Evolutionary conservation across 1,140 invertebrate species (phyloP).

Genomic region (Hirudo medicinalis): DNA sequence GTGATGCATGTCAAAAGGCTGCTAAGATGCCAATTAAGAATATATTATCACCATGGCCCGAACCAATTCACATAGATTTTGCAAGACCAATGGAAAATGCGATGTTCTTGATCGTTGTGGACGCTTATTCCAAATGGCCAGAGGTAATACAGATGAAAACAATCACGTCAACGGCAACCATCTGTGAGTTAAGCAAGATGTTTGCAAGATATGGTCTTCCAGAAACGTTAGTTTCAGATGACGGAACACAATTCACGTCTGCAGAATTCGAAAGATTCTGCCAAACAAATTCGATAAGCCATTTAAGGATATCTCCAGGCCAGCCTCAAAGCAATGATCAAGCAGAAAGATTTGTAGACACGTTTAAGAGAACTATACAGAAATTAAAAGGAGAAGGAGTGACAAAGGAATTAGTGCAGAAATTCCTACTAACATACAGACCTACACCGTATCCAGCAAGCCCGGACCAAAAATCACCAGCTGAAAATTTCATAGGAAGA

Average conservation of each 20-base stretch:
- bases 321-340: too few species aligned
- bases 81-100: constrained; percentile 38
- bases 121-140: constrained; percentile 40
- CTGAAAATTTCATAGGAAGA: too few species aligned
- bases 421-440: too few species aligned
- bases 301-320: too few species aligned
- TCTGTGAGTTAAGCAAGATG: constrained; percentile 24
- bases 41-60: constrained; percentile 31
- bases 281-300: too few species aligned
- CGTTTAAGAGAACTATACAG: too few species aligned
- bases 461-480: too few species aligned
- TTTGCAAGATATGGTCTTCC: constrained; percentile 18
- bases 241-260: constrained; percentile 33
- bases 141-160: constrained; percentile 28
- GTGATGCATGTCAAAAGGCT: constrained; percentile 27
- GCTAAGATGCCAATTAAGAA: constrained; percentile 25
- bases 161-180: constrained; percentile 21
- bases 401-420: too few species aligned
- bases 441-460: too few species aligned
- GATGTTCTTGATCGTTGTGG: constrained; percentile 39
- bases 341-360: too few species aligned
- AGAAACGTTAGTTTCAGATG: constrained; percentile 32
- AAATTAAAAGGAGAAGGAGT: too few species aligned
- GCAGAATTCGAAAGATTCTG: constrained; percentile 27
- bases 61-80: constrained; percentile 44